Conservation (phyloP, 2,113 vertebrate genomes). For the Prunella fulvescens region DNA sequence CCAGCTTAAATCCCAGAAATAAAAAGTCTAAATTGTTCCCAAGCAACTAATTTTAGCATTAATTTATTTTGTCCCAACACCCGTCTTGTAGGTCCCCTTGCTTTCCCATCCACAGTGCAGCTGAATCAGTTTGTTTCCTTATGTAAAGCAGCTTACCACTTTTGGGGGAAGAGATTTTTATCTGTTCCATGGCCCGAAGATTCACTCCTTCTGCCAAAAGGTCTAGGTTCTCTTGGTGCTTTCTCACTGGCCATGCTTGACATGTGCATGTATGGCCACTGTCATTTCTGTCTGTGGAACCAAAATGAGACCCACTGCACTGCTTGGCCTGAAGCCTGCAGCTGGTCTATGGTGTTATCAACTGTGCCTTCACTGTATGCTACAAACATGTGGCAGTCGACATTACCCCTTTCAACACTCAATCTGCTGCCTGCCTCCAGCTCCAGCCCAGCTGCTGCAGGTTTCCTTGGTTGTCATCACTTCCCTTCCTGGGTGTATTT, state of each 20-base stretch:
- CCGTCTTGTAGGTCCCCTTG: neutral
- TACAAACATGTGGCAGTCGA: neutral
- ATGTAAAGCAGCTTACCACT: neutral
- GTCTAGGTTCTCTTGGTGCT: neutral
- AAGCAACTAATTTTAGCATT: neutral
- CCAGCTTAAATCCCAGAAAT: neutral
- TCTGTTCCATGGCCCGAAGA: neutral
- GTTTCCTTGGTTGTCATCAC: neutral
- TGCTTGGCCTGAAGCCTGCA: neutral
- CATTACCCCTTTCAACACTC: neutral
- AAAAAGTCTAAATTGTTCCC: neutral
- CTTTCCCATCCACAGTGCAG: neutral
- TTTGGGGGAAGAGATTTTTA: neutral
- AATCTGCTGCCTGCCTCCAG: neutral
- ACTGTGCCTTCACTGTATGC: rapidly evolving
- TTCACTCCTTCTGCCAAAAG: neutral
- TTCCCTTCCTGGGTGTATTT: neutral
- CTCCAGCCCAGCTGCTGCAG: neutral
- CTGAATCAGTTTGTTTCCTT: neutral
- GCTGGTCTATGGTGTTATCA: rapidly evolving
- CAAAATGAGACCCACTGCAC: neutral
- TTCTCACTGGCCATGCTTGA: neutral
- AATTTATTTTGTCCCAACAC: neutral
- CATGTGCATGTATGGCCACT: rapidly evolving
- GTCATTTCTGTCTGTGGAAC: neutral